phyloP scores from a whole-genome alignment of 1,140 invertebrate genomes.

The Manduca sexta region DNA sequence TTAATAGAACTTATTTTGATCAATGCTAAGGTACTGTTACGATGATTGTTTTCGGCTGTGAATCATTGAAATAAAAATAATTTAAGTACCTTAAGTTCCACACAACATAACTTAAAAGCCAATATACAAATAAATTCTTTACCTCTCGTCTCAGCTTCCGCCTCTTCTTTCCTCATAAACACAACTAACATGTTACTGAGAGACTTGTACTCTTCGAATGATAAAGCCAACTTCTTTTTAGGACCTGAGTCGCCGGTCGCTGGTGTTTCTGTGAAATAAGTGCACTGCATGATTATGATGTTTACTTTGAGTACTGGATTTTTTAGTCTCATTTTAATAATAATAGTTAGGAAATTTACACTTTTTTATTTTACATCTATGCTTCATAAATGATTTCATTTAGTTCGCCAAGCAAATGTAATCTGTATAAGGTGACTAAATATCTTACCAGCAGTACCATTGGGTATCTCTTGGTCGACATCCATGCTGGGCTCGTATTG shows the following conservation, averaged over 20 bases:
- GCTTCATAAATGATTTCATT: no score
- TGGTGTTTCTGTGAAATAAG: slow-evolving; percentile 32
- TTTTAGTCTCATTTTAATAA: no score
- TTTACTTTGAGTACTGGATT: no score
- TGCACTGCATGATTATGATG: no score
- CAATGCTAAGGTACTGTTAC: neutral
- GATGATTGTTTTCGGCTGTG: neutral
- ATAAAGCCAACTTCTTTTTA: slow-evolving; percentile 92
- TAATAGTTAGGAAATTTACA: no score
- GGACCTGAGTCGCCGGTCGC: slow-evolving; percentile 41
- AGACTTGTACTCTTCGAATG: slow-evolving; percentile 95
- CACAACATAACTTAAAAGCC: neutral
- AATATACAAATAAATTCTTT: slow-evolving; percentile 1
- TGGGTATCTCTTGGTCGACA: slow-evolving; percentile 67
- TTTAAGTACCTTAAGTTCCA: neutral
- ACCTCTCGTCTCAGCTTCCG: slow-evolving; percentile 77
- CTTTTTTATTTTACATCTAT: no score
- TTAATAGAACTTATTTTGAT: neutral
- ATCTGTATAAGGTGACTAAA: no score
- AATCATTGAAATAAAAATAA: neutral
- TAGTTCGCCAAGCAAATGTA: neutral
- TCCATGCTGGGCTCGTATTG: slow-evolving; percentile 70
- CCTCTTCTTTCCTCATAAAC: slow-evolving; percentile 91
- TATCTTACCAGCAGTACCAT: slow-evolving; percentile 23
- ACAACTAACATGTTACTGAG: slow-evolving; percentile 93